Evolutionary conservation across 2,888 invertebrate species (phyloP), one percentile per base, ranked within the genome.

Genomic region (Sphaerophoria taeniata): DNA sequence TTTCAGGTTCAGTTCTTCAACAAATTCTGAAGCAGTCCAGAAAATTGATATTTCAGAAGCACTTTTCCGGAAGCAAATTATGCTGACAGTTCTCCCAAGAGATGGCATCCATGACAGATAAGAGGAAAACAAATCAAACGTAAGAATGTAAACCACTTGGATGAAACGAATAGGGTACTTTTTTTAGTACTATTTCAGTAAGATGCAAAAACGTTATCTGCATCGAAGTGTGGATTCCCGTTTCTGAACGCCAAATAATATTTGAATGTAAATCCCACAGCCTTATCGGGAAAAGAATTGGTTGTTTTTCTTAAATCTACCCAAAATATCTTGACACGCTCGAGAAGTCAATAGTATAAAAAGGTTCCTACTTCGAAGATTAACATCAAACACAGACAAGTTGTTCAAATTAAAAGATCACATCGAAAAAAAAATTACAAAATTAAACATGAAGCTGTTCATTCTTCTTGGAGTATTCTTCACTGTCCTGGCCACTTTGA

Each of bases 311-410:
- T 58, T 16, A 6, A 39, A 39, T 39, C 14, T 12, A 12, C 3
- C 7, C 14, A 55, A 34, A 53, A 47, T 65, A 33, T 47, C n/a
- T 58, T 34, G 1, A n/a, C n/a, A 39, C 3, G 39, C 16, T n/a
- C 34, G 36, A 58, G 14, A 60, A n/a, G n/a, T 47, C 3, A 63
- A n/a, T 7, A 4, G 14, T 80, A 80, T 80, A 80, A 69, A 80
- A 80, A n/a, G 4, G 9, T 11, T 3, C 43, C 39, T 4, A 4
- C 9, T 60, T 11, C 0, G n/a, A 2, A 36, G 36, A 16, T 39
- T n/a, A 4, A 33, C 12, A 60, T 16, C 60, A 74, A 60, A 60
- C 31, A 24, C 47, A 6, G 55, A 61, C 55, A 24, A 33, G n/a
- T n/a, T 33, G 49, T 61, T 24, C 39, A 2, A 47, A 51, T 4